Base-by-base conservation (phyloP, 2,797 vertebrate genomes). In the Liparis tanakae region DNA sequence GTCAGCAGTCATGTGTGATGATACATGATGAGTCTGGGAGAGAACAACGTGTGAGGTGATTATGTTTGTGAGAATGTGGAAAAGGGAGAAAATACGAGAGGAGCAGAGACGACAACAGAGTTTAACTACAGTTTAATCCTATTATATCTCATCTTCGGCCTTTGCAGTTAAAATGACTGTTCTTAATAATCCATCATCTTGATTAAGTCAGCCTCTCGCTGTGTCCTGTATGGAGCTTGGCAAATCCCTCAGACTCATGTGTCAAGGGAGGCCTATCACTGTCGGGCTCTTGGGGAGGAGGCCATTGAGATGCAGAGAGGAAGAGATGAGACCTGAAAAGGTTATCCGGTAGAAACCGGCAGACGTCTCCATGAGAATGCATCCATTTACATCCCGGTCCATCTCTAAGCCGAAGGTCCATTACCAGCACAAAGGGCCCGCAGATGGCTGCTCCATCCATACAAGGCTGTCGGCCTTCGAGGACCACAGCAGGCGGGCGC, bases 371-470 rank as follows among this genome's bases (percentile, higher is more conserved):
- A 88, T 92, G 50, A 86, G 86, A 91, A 92, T 84, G 59, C 82
- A 68, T 6, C 69, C 76, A 85, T 92, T 92, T 90, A 86, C 82
- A 92, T 90, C 65, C 39, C 76, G 88, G 89, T 85, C 80, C 76
- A 82, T 89, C 83, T 86, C 70, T 41, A 65, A 83, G 81, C 79
- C 65, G 51, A 74, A 86, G 86, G 82, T 71, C 76, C 79, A 83
- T 87, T 89, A 89, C 62, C 89, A 87, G 85, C 78, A 91, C 89
- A 92, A 90, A 79, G 67, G 83, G 53, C 61, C 67, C 76, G 84
- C 89, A 91, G 87, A 89, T 90, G 88, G 84, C 79, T 78, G 72
- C 72, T 84, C 59, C 83, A 85, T 79, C 79, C 59, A 17, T 82
- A 81, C 68, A 71, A 44, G 79, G 60, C 80, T 56, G 68, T 37